These are phyloP conservation scores for Epizoanthus scotinus DNA, from an alignment of 92 coral and sea anemone genomes.

Conservation along the genomic window DNA sequence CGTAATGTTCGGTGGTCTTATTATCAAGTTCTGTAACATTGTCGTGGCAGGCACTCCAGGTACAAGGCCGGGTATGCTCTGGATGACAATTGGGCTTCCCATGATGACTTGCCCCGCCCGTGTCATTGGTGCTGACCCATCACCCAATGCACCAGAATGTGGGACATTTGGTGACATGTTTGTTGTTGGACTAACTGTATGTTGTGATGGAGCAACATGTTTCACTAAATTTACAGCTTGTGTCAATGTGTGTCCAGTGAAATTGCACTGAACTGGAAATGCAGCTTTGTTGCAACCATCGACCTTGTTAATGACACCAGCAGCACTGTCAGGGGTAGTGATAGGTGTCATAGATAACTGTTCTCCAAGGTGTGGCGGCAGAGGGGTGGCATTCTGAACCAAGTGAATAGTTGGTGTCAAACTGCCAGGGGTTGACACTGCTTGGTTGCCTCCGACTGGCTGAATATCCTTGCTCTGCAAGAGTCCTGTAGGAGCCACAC, in stretches of 20 bases:
- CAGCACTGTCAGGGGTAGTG: too few relatives aligned
- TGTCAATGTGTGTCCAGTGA: neutral
- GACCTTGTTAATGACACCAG: neutral
- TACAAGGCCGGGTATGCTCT: neutral
- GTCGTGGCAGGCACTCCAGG: neutral
- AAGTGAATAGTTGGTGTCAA: neutral
- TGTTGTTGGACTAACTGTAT: neutral
- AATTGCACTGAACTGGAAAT: neutral
- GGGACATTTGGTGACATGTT: neutral
- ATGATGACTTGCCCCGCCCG: slow-evolving; percentile 6
- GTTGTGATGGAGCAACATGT: neutral
- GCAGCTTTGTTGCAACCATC: neutral
- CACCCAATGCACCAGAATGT: neutral
- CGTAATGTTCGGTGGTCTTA: neutral
- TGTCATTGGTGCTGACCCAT: neutral
- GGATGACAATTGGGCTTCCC: slow-evolving; percentile 10
- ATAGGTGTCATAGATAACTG: too few relatives aligned
- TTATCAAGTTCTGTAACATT: neutral
- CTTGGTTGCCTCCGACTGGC: slow-evolving; percentile 1
- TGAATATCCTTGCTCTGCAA: neutral
- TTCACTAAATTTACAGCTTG: neutral
- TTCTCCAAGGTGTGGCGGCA: neutral
- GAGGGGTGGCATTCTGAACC: neutral
- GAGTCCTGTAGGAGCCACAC: neutral
- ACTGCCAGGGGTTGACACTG: neutral